Percentiles rank a stretch among this genome's conserved stretches.
Conservation (phyloP, 2,113 vertebrate species). For the cat (Felis catus) region DNA sequence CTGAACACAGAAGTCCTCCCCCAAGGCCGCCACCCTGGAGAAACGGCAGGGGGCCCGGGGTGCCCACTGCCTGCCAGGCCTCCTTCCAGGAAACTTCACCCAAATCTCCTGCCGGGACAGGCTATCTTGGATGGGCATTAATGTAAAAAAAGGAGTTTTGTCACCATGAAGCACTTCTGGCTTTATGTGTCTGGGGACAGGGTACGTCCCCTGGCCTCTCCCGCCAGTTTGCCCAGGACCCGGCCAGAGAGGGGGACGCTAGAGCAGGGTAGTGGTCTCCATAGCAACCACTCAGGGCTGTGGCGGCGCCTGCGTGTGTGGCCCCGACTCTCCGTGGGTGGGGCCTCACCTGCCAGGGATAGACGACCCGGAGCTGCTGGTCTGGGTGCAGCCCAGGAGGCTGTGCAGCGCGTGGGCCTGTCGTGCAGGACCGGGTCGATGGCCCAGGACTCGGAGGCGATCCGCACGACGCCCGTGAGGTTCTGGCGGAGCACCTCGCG, state of each 20-base stretch:
- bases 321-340: not conserved
- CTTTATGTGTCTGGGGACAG: not conserved
- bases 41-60: fast-evolving
- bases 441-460: slow-evolving; percentile 90
- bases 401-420: slow-evolving; percentile 87
- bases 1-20: fast-evolving
- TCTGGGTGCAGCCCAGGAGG: slow-evolving; percentile 82
- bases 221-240: not conserved
- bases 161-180: not conserved
- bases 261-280: not conserved
- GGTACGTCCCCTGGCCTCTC: too few species aligned
- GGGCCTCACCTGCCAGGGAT: slow-evolving; percentile 87
- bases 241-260: not conserved
- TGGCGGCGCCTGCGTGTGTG: fast-evolving
- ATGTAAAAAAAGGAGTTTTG: not conserved
- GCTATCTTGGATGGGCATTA: not conserved
- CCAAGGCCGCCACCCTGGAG: fast-evolving
- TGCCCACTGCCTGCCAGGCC: not conserved
- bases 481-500: slow-evolving; percentile 81
- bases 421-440: slow-evolving; percentile 80
- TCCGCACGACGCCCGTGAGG: slow-evolving; percentile 87
- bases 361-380: slow-evolving; percentile 77
- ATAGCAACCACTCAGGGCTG: not conserved
- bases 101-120: not conserved
- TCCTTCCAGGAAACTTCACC: not conserved